These are phyloP conservation scores for Entomyzon cyanotis DNA, from an alignment of 2,113 vertebrate species.

Conservation along the genomic window DNA sequence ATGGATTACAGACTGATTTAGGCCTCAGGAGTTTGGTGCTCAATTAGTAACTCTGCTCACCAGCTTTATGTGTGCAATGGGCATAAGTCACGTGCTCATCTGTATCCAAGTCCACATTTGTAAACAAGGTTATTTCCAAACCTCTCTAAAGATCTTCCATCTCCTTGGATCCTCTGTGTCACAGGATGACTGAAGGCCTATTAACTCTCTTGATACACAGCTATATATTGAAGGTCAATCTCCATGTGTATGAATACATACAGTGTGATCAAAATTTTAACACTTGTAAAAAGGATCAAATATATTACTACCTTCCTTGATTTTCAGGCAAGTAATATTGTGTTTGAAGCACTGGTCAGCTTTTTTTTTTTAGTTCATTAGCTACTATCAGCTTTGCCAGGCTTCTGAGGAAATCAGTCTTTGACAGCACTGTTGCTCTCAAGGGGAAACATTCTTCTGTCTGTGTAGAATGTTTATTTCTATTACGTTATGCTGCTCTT, in stretches of 20 bases:
- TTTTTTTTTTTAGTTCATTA: slow-evolving; percentile 6
- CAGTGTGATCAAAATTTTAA: not conserved
- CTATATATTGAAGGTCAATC: not conserved
- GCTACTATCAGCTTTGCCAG: slow-evolving; percentile 3
- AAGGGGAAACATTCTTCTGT: not conserved
- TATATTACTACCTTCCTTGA: not conserved
- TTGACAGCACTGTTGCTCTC: not conserved
- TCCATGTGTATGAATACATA: not conserved
- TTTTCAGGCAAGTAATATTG: slow-evolving; percentile 6
- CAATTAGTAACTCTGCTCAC: not conserved
- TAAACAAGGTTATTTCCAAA: not conserved
- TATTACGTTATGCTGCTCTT: slow-evolving; percentile 1
- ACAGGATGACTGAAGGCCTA: not conserved
- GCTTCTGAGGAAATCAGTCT: not conserved
- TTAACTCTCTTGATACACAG: not conserved
- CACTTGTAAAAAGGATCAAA: not conserved
- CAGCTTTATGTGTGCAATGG: not conserved
- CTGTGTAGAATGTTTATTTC: slow-evolving; percentile 28
- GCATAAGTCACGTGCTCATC: not conserved
- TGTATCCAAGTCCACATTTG: not conserved
- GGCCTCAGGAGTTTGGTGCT: not conserved
- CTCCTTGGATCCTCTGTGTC: not conserved
- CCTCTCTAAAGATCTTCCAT: not conserved
- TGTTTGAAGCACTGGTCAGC: not conserved
- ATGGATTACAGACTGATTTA: not conserved